Percentiles rank a stretch among this genome's conserved stretches.
These are phyloP conservation scores for Chrysodeixis includens DNA, from an alignment of 2,888 invertebrate species.

Conservation along the genomic window DNA sequence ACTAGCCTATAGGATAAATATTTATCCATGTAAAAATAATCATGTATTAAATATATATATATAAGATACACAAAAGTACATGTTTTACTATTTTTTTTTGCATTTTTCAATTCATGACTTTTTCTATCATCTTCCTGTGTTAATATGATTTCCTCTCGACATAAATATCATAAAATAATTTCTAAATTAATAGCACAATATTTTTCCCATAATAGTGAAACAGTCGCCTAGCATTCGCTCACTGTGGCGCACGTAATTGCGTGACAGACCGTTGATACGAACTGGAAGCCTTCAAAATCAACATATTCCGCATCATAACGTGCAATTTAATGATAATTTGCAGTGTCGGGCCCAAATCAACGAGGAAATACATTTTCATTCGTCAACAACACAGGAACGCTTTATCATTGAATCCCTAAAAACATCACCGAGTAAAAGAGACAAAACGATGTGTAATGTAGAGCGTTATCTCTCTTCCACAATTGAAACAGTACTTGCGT, in stretches of 20 bases:
- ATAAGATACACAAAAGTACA: no score
- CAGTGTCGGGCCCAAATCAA: slow-evolving; percentile 2
- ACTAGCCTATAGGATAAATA: no score
- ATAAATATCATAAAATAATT: background rate
- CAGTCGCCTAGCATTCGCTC: background rate
- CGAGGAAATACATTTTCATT: background rate
- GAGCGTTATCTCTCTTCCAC: no score
- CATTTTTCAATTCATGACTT: no score
- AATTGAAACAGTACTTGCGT: no score
- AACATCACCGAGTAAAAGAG: background rate
- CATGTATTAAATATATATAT: no score
- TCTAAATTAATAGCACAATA: background rate
- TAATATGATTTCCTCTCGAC: background rate
- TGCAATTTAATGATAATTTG: slow-evolving; percentile 6
- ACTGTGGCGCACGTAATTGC: background rate
- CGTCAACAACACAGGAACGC: slow-evolving; percentile 8
- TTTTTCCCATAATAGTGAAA: background rate
- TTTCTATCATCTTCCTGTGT: no score
- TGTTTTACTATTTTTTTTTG: no score
- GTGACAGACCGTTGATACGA: background rate
- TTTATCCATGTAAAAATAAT: no score
- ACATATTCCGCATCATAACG: slow-evolving; percentile 9
- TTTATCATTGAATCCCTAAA: background rate
- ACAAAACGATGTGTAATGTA: no score
- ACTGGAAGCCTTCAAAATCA: background rate